Evolutionary conservation across 2,888 invertebrate species (phyloP).

Genomic region (Willowsia nigromaculata): DNA sequence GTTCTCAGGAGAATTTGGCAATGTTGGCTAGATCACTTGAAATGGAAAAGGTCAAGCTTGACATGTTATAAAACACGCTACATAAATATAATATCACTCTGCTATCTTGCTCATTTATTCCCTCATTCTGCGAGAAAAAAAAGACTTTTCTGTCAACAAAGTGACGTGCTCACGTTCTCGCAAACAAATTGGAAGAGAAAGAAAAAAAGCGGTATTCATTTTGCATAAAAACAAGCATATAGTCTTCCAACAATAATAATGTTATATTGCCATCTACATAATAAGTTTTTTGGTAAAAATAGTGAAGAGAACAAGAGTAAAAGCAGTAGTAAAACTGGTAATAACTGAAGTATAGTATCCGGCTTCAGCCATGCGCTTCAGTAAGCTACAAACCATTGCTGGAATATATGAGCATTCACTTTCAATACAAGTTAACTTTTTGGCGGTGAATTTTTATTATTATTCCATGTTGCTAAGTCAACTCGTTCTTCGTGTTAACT

Average conservation of each 20-base stretch:
- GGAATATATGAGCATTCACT: not conserved
- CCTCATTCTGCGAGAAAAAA: not conserved
- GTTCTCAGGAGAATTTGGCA: not conserved
- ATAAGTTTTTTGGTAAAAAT: not conserved
- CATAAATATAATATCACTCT: not conserved
- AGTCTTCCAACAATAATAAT: not conserved
- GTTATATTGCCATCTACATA: not conserved
- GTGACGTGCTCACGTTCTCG: not conserved
- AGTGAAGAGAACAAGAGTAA: not conserved
- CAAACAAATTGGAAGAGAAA: not conserved
- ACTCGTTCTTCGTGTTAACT: not conserved
- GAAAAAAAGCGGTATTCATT: not conserved
- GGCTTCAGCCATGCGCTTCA: not conserved
- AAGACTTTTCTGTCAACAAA: not conserved
- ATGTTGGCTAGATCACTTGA: not conserved
- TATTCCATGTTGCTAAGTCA: not conserved
- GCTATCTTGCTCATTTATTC: not conserved
- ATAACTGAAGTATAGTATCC: not conserved
- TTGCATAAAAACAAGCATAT: not conserved
- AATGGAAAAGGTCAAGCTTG: not conserved
- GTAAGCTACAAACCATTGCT: not conserved
- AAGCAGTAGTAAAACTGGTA: not conserved
- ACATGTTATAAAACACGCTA: not conserved
- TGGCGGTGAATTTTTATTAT: slow-evolving; percentile 10
- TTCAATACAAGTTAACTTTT: not conserved